phyloP scores from a whole-genome alignment of 2,888 invertebrate genomes.

The Sarcophaga caerulescens region DNA sequence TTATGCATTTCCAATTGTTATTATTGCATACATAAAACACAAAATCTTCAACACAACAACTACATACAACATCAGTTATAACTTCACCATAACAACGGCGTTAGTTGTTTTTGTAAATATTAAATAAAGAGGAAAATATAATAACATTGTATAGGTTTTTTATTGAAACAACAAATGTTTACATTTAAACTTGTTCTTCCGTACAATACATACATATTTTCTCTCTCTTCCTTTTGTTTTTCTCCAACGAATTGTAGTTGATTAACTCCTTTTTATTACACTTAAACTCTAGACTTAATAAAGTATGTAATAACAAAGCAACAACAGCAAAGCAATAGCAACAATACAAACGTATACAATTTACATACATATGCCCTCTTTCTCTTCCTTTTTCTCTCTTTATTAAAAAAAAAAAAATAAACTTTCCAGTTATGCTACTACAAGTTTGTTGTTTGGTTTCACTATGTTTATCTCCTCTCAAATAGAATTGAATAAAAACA shows the following conservation, averaged over 20 bases:
- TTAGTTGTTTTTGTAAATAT: too few relatives aligned
- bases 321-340: constrained; percentile 35
- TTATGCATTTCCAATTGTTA: not conserved
- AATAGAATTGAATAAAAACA: too few relatives aligned
- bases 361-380: not conserved
- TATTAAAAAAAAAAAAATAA: too few relatives aligned
- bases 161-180: too few relatives aligned
- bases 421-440: too few relatives aligned
- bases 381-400: too few relatives aligned
- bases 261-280: constrained; percentile 56
- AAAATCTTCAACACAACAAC: not conserved
- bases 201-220: not conserved
- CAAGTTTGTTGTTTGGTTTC: too few relatives aligned
- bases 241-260: not conserved
- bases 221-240: not conserved
- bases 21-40: not conserved
- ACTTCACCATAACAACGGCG: not conserved
- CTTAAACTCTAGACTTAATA: constrained; percentile 64
- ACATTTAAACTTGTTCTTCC: too few relatives aligned
- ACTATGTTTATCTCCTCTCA: too few relatives aligned
- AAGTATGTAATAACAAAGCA: constrained; percentile 39
- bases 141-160: too few relatives aligned
- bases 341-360: constrained; percentile 27
- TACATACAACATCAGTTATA: not conserved
- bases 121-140: too few relatives aligned